A percentile compares a stretch with the other conserved stretches of the same genome.
Conservation (phyloP, 2,888 invertebrate genomes). For the Therioaphis trifolii region DNA sequence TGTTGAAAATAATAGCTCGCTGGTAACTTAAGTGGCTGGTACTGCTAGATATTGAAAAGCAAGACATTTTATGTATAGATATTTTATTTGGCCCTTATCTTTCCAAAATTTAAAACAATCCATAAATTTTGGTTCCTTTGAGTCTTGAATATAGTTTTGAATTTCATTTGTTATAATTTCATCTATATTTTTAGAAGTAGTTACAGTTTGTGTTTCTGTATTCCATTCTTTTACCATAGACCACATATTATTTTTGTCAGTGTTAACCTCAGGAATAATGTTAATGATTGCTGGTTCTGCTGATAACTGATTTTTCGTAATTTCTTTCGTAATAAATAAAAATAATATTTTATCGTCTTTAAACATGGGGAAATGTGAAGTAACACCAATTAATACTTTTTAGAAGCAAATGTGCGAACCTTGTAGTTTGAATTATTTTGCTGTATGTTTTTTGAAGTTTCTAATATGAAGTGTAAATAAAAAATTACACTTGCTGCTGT, state of each 20-base stretch:
- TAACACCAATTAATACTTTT: neutral
- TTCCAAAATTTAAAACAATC: constrained; percentile 3
- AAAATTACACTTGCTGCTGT: constrained; percentile 19
- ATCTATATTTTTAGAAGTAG: too few relatives aligned
- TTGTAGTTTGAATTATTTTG: neutral
- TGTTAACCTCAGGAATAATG: neutral
- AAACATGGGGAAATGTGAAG: neutral
- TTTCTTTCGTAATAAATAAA: too few relatives aligned
- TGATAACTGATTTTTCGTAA: too few relatives aligned
- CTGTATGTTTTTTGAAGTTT: neutral
- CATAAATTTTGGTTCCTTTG: too few relatives aligned
- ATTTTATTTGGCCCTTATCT: constrained; percentile 14
- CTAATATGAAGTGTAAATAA: constrained; percentile 20
- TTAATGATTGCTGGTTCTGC: too few relatives aligned
- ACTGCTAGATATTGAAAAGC: constrained; percentile 11
- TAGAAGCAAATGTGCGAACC: constrained; percentile 9
- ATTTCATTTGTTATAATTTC: too few relatives aligned
- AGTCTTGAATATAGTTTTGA: too few relatives aligned
- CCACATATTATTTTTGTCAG: constrained; percentile 3
- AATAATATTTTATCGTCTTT: neutral
- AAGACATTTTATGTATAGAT: neutral
- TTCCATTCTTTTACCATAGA: neutral
- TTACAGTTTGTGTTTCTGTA: too few relatives aligned
- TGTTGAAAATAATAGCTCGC: constrained; percentile 15
- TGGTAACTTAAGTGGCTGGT: constrained; percentile 8